phyloP scores from a whole-genome alignment of 2,797 vertebrate species.

The Tolypeutes matacus region DNA sequence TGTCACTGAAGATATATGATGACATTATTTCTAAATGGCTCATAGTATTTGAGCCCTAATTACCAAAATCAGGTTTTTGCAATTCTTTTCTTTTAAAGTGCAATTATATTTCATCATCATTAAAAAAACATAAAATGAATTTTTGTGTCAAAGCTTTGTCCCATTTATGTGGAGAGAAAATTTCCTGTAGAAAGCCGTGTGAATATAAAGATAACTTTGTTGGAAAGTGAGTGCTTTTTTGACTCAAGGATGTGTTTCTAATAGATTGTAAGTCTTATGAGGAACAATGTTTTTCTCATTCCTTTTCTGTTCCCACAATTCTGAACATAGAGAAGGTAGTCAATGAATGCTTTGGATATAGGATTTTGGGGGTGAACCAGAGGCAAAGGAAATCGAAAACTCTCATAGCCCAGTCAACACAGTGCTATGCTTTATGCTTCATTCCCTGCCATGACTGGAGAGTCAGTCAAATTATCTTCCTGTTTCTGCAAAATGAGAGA shows the following conservation, averaged over 20 bases:
- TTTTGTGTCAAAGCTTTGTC: background rate
- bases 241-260: background rate
- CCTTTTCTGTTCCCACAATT: background rate
- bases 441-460: background rate
- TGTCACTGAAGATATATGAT: slow-evolving; percentile 54
- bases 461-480: background rate
- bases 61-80: slow-evolving; percentile 36
- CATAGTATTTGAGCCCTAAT: slow-evolving; percentile 32
- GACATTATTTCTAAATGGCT: slow-evolving; percentile 65
- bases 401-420: background rate
- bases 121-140: slow-evolving; percentile 52
- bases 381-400: background rate
- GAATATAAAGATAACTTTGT: slow-evolving; percentile 28
- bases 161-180: background rate
- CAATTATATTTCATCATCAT: slow-evolving; percentile 57
- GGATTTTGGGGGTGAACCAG: background rate
- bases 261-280: background rate
- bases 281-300: background rate
- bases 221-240: background rate
- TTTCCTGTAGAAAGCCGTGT: slow-evolving; percentile 25
- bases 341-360: background rate
- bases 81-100: slow-evolving; percentile 57
- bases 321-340: background rate
- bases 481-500: background rate
- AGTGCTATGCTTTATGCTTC: background rate